Base-by-base conservation (phyloP, 2,113 vertebrate genomes). In the Orientallactaga bullata region DNA sequence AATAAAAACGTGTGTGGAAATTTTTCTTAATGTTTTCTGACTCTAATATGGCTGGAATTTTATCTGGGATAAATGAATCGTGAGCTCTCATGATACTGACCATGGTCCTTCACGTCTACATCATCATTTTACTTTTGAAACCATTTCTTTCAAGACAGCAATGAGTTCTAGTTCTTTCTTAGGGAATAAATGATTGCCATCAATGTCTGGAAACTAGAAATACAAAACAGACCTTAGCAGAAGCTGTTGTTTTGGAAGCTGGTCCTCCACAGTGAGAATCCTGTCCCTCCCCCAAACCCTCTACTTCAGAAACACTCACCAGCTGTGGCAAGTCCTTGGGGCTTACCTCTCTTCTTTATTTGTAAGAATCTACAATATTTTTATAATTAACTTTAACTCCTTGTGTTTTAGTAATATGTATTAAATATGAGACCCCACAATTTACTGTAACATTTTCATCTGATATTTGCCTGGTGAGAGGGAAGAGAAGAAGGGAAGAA, bases 71-170 rank as follows among this genome's bases (percentile, higher is more conserved):
- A 94, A 94, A 88, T 35, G 60, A 85, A 85, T 83, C 42, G 28
- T 2, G 12, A 73, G 18, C 23, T 68, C 24, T 77, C 30, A 69
- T 73, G 79, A 79, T 60, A 30, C 63, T 95, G 47, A 51, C 88
- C 80, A 91, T 30, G 23, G 35, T 10, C 55, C n/a, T 95, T 68
- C 73, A 39, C 24, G 78, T 94, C 16, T 85, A n/a, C 32, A 35
- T 55, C 85, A 4, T 89, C 79, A 92, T 47, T 85, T 63, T 79
- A 9, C 51, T 92, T 92, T 96, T 78, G 61, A 86, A 73, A 81
- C 12, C 26, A 5, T 74, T 74, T 81, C 32, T 90, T 74, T 91
- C 12, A 74, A 32, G 82, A 83, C 2, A 85, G 23, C 32, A 88
- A 60, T 63, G 78, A 61, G 13, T 20, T 51, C n/a, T 81, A n/a